Conservation (phyloP, 1,140 invertebrate genomes). For the Oryctes rhinoceros region DNA sequence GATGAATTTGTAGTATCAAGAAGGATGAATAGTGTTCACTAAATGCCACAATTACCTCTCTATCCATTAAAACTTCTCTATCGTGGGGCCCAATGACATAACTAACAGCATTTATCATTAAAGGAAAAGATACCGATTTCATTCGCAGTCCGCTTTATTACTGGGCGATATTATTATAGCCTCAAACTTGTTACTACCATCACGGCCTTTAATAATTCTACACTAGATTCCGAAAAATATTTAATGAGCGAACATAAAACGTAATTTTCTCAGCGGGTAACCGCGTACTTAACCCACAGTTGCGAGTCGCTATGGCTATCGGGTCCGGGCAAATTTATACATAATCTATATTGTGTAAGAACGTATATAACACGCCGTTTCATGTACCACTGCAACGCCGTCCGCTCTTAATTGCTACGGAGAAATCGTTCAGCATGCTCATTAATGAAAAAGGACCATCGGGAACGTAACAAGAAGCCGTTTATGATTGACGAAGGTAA, state of each 20-base stretch:
- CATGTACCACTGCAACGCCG: constrained; percentile 10
- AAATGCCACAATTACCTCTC: no score
- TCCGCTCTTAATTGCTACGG: constrained; percentile 10
- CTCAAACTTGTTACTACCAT: no score
- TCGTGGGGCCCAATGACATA: no score
- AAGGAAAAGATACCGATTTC: no score
- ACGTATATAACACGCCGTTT: constrained; percentile 10
- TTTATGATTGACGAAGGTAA: neutral
- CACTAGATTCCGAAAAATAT: neutral
- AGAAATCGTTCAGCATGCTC: constrained; percentile 10
- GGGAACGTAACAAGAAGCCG: neutral
- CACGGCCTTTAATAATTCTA: neutral
- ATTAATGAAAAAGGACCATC: constrained; percentile 32
- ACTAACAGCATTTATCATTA: no score
- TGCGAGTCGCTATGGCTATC: neutral
- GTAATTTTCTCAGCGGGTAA: constrained; percentile 2
- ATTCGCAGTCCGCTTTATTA: no score
- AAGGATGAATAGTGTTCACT: no score
- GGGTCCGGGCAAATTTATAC: constrained; percentile 6
- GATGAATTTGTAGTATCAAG: no score
- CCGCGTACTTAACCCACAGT: neutral
- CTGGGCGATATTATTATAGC: no score
- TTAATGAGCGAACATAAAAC: constrained; percentile 7
- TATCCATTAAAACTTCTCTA: no score
- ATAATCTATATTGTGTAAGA: neutral